Percentiles rank a stretch among this genome's conserved stretches.
Conservation (phyloP, 2,888 invertebrate species). For the Trypoxylon attenuatum region DNA sequence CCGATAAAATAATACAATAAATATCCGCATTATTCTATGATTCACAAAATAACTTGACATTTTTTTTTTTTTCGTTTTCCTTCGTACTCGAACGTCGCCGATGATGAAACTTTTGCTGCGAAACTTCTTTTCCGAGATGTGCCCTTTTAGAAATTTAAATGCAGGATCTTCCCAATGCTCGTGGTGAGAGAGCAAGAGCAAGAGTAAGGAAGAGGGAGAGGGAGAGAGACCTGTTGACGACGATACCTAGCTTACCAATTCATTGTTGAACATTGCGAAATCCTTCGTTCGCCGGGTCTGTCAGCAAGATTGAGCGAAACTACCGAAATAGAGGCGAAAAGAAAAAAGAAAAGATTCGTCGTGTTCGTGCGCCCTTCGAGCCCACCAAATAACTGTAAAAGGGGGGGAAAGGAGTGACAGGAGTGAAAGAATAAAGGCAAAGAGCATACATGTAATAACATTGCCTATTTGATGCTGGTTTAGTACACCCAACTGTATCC, state of each 20-base stretch:
- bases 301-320: constrained; percentile 20
- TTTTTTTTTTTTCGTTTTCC: constrained; percentile 39
- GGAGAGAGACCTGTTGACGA: constrained; percentile 16
- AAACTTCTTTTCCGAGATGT: constrained; percentile 48
- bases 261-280: constrained; percentile 30
- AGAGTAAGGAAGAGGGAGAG: constrained; percentile 56
- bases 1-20: constrained; percentile 69
- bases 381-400: constrained; percentile 24
- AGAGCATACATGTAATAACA: constrained; percentile 40
- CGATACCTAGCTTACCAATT: no score
- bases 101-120: constrained; percentile 46
- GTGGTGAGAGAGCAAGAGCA: no score
- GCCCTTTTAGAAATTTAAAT: constrained; percentile 62
- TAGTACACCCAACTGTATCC: constrained; percentile 39
- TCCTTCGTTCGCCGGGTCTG: constrained; percentile 28
- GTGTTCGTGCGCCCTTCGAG: constrained; percentile 11
- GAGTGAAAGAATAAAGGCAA: constrained; percentile 31
- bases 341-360: constrained; percentile 7
- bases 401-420: constrained; percentile 23
- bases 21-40: constrained; percentile 67
- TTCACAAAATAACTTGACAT: constrained; percentile 67
- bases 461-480: constrained; percentile 25
- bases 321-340: constrained; percentile 5
- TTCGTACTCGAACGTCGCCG: no score
- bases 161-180: constrained; percentile 47